phyloP scores from a whole-genome alignment of 1,140 invertebrate species.

The Hylaeus volcanicus region DNA sequence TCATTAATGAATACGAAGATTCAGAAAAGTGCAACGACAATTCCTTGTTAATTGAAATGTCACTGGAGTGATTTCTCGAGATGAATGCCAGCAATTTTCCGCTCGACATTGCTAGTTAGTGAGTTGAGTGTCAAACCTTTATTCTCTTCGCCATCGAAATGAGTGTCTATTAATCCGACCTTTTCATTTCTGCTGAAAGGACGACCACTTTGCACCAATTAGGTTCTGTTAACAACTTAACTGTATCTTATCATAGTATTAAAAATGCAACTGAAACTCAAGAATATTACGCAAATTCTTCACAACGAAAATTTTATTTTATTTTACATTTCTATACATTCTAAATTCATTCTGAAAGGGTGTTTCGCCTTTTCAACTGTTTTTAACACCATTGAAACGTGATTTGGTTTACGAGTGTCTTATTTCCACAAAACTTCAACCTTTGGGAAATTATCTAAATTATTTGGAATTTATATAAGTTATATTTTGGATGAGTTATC shows the following conservation, averaged over 20 bases:
- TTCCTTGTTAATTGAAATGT: slow-evolving; percentile 36
- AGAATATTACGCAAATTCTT: background rate
- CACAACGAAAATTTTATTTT: no score
- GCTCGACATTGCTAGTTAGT: slow-evolving; percentile 31
- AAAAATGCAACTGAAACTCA: background rate
- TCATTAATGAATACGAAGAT: background rate
- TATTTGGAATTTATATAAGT: no score
- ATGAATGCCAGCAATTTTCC: slow-evolving; percentile 45
- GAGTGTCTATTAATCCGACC: slow-evolving; percentile 45
- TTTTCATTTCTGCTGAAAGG: slow-evolving; percentile 31
- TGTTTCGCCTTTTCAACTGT: no score
- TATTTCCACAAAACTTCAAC: no score
- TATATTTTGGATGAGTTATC: no score
- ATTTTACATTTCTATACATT: no score
- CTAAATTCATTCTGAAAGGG: no score
- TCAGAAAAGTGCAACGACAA: slow-evolving; percentile 7
- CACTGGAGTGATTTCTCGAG: slow-evolving; percentile 8
- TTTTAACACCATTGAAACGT: no score
- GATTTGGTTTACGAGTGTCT: no score
- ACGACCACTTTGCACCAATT: background rate
- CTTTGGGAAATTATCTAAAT: no score
- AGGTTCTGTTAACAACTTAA: background rate
- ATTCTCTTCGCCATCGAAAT: slow-evolving; percentile 27
- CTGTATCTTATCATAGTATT: background rate
- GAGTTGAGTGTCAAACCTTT: slow-evolving; percentile 36